Base-by-base conservation (phyloP, 2,888 invertebrate species). In the Crocallis elinguaria region DNA sequence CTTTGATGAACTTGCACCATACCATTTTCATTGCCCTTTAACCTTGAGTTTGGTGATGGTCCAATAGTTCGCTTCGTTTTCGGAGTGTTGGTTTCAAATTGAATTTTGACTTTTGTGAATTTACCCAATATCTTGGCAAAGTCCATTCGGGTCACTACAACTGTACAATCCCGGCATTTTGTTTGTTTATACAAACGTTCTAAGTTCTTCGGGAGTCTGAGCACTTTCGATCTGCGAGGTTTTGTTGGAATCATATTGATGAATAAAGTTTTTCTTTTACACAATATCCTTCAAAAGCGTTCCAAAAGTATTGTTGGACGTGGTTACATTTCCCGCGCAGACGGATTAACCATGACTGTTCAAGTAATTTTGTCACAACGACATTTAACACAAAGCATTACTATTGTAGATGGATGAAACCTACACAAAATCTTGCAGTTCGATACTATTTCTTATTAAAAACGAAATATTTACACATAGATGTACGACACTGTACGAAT, bases 311-410 rank as follows among this genome's bases (percentile, higher is more conserved):
- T 55, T 59, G 60, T 51, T 62, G 68, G 77, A 75, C 74, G 72
- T 75, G 77, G 79, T 79, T 80, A 87, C 88, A 89, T 92, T 92
- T 92, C 92, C 92, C 92, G 92, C 92, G 89, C 88, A 88, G 78
- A 69, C 66, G 16, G 14, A 51, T 21, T 56, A 43, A 45, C 35
- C 43, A 35, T 51, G 32, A 32, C 32, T 43, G 9, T 39, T 60
- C 21, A 56, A 61, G 52, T 60, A 56, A 53, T 64, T 43, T 52
- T 51, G 25, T 50, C 57, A 68, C 68, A 65, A 56, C 55, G 53
- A 46, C 19, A 13, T 66, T 50, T 60, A 41, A 23, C 58, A 38
- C 42, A 67, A 62, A 42, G 42, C 45, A 53, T 55, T 57, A 50
- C 52, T 58, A 58, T 66, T 54, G 48, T 16, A 54, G 44, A 64